Percentiles rank a stretch among this genome's conserved stretches.
Evolutionary conservation across 2,113 vertebrate species (phyloP).

Genomic region (Thoracochromis brauschi): DNA sequence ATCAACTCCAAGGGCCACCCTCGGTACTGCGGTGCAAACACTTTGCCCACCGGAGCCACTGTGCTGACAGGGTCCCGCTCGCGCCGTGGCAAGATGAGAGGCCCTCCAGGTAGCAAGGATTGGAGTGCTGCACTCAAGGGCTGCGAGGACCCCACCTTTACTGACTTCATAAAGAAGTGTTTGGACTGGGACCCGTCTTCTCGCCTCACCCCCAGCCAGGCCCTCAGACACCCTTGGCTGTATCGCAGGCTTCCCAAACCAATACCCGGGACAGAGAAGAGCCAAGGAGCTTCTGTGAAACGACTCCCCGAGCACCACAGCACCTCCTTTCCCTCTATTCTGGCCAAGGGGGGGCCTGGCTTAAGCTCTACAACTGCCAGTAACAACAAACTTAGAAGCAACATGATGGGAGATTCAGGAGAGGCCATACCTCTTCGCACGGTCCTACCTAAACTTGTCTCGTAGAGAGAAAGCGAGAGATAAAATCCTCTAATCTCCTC

Average conservation of each 20-base stretch:
- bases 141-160: conserved; percentile 88
- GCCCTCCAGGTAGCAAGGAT: conserved; percentile 88
- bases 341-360: conserved; percentile 76
- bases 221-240: conserved; percentile 91
- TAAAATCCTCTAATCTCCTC: conserved; percentile 12
- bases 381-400: conserved; percentile 91
- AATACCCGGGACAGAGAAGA: conserved; percentile 71
- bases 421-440: conserved; percentile 85
- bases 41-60: conserved; percentile 80
- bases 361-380: conserved; percentile 67
- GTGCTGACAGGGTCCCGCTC: conserved; percentile 84
- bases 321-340: conserved; percentile 83
- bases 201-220: conserved; percentile 88
- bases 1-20: conserved; percentile 96
- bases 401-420: conserved; percentile 77
- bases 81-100: conserved; percentile 87
- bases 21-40: conserved; percentile 86
- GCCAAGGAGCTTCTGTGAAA: conserved; percentile 63
- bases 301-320: conserved; percentile 78
- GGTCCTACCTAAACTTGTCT: conserved; percentile 93
- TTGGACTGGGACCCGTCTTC: conserved; percentile 91
- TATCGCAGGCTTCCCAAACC: conserved; percentile 82
- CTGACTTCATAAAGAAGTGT: conserved; percentile 93
- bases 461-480: conserved; percentile 62
- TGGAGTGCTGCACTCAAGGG: conserved; percentile 88